Evolutionary conservation across 2,113 vertebrate genomes (phyloP), one percentile per base, ranked within the genome.

Genomic region (Marmota monax): DNA sequence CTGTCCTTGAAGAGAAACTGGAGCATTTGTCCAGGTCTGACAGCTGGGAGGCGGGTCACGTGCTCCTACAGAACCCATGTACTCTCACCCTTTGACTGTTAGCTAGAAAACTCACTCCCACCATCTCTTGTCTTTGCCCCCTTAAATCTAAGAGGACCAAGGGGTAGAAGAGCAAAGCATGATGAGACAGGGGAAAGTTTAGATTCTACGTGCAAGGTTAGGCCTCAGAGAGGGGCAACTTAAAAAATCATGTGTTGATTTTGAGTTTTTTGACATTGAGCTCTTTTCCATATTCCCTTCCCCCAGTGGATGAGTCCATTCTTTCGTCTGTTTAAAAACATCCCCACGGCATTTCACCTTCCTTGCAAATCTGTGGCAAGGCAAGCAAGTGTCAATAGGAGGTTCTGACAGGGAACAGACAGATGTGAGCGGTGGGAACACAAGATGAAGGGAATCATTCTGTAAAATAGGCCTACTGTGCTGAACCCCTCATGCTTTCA

Each of bases 341-440:
- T 58, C 79, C 14, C 9, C 6, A 20, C 0, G 12, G 14, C 87
- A 4, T 42, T 76, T 73, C 58, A 72, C 37, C 25, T 73, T 92
- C 53, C 42, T 91, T 58, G 29, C 29, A 79, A 83, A 89, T 67
- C 88, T 9, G 0, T 94, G 97, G 94, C 95, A 0, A 5, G 97
- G 72, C 77, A 91, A 97, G 82, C 56, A 92, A 94, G 98, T 96
- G 90, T 93, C 97, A 97, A 95, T 90, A 82, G 8, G 23, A 63
- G 61, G 22, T 63, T 63, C 61, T 63, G 61, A 63, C 9, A 27
- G 61, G 61, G 61, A 63, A 27, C 23, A 25, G 58, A 61, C 8
- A 61, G 61, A 63, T 3, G 8, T 27, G 61, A 9, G 25, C 25
- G 3, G 61, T 63, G 9, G 61, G 23, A 63, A 63, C 61, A 63